Percentiles rank a stretch among this genome's conserved stretches.
Conservation (phyloP, 2,113 vertebrate species). For the Mesembrinibis cayennensis region DNA sequence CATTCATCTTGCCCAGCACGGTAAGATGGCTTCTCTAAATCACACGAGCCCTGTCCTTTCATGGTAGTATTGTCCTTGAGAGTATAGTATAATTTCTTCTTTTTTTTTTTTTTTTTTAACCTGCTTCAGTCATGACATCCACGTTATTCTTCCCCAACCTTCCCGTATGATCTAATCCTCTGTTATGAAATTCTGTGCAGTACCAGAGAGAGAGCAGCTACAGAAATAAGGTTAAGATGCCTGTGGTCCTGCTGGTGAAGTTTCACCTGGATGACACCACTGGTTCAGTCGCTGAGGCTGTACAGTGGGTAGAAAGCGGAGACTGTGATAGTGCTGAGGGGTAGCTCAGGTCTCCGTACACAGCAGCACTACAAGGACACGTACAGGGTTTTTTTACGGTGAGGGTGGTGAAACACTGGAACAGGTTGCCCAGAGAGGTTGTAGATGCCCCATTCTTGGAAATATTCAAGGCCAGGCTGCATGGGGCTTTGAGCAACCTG, state of each 20-base stretch:
- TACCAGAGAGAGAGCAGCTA: not conserved
- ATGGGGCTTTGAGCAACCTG: not conserved
- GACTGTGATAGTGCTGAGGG: not conserved
- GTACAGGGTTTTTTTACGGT: not conserved
- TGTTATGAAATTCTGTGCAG: not conserved
- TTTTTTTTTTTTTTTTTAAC: not conserved
- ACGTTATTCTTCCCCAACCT: not conserved
- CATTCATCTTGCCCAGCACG: not conserved
- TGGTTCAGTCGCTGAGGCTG: not conserved
- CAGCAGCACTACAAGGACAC: not conserved
- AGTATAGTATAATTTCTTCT: not conserved
- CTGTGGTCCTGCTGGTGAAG: not conserved
- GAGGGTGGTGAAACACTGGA: not conserved
- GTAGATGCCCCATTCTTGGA: not conserved
- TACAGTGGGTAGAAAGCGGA: not conserved
- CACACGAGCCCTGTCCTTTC: not conserved
- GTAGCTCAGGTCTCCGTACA: not conserved
- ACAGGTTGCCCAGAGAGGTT: not conserved
- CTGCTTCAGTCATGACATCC: not conserved
- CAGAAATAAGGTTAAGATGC: not conserved
- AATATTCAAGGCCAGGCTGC: not conserved
- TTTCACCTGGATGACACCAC: not conserved
- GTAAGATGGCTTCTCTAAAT: not conserved
- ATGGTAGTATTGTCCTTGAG: not conserved
- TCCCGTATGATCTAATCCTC: not conserved